Evolutionary conservation across 2,797 vertebrate species (phyloP), one percentile per base, ranked within the genome.

Genomic region (Enteromius afrohamiltoni): DNA sequence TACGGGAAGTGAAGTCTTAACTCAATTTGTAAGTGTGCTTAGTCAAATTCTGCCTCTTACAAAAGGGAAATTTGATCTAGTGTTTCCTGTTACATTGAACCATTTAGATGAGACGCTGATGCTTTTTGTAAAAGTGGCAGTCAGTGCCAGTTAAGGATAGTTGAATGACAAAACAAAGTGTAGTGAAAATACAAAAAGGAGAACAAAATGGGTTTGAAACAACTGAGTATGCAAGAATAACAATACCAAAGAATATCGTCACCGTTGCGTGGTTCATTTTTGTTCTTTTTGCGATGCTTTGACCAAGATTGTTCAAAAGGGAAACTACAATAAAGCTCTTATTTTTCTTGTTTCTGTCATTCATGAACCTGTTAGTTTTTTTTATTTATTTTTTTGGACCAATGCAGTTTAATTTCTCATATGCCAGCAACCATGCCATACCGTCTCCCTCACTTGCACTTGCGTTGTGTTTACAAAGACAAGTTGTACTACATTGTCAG

Each of bases 191-290:
- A 26, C 1, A 9, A 5, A 45, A 55, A 53, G 23, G 6, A 65
- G 19, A 74, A 53, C 10, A 26, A 21, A 42, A 40, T 11, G 16
- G 58, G 60, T 34, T 73, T 37, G 3, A 73, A 74, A 60, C 29
- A 47, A 62, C 21, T 0, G 10, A 2, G 83, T 85, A 88, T 85
- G 79, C 82, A 85, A 85, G 76, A 85, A 23, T 47, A 76, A 73
- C 42, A 64, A 87, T 85, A 87, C 87, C 87, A 88, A 88, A 88
- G 86, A 88, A n/a, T 26, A 81, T 6, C 6, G 34, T 62, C 23
- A 37, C 29, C 55, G 23, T 53, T 31, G 70, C 42, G 21, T 73
- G 55, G 29, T 58, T 77, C 6, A 8, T 42, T 67, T 67, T 81
- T 40, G 37, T 62, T 53, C 19, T 60, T 75, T 84, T 73, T 29